Evolutionary conservation across 2,797 vertebrate genomes (phyloP), one percentile per base, ranked within the genome.

Genomic region (Chromobotia macracanthus): DNA sequence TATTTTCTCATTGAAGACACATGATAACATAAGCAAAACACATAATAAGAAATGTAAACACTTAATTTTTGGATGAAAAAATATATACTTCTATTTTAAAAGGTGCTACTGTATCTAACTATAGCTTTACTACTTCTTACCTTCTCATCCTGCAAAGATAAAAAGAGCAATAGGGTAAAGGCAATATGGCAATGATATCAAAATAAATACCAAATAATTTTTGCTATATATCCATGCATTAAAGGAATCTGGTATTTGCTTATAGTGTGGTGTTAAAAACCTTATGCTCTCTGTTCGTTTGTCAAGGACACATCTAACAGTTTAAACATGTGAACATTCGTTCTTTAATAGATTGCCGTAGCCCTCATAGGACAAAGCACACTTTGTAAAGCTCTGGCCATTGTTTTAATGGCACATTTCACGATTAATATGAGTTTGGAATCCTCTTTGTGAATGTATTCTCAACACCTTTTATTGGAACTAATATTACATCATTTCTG

Each of bases 401-500:
- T 82, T 77, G 77, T 72, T 82, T 80, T 84, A 85, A 81, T 46
- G 46, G 31, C 46, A 10, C 60, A 13, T 60, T 75, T 61, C 50
- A 60, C 71, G 28, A 83, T 72, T 75, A 78, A 72, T 80, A 51
- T 53, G 60, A 48, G 55, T 67, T 80, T 60, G 74, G 53, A 82
- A 48, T 51, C 16, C 41, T 50, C 55, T 78, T 74, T 75, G 53
- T 72, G 68, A 72, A 70, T 75, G 61, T 61, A 56, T 71, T 71
- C 50, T 63, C 19, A 48, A 69, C 46, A 71, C 74, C 66, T 63
- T 81, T 83, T 83, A 78, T 75, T 78, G 53, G 19, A 38, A 60
- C 78, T 80, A 50, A 79, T 75, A 82, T 84, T 80, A 77, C 80
- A 61, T 82, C 60, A 80, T 77, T 77, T 31, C 18, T 18, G 41